phyloP scores from a whole-genome alignment of 1,140 invertebrate genomes.

The Euglossa dilemma region DNA sequence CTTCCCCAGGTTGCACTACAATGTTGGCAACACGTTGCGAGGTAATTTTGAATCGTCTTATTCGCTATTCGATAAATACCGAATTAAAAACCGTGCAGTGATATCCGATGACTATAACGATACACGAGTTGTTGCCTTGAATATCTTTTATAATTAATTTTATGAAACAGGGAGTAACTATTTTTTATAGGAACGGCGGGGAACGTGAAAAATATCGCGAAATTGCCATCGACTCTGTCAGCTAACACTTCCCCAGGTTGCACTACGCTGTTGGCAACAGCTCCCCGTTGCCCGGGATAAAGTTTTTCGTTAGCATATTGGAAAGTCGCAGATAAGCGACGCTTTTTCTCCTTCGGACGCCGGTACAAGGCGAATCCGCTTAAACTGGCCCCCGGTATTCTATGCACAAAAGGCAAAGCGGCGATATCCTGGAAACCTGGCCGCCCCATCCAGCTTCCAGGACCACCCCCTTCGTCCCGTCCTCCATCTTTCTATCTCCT shows the following conservation, averaged over 20 bases:
- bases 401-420: constrained; percentile 61
- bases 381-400: constrained; percentile 38
- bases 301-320: constrained; percentile 46
- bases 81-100: no score
- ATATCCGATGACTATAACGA: no score
- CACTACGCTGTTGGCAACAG: background rate
- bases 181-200: no score
- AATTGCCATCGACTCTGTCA: background rate
- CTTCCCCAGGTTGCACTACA: no score
- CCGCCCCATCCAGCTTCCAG: background rate
- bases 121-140: no score
- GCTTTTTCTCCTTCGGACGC: constrained; percentile 45
- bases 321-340: constrained; percentile 57
- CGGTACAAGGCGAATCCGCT: constrained; percentile 43
- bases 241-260: background rate
- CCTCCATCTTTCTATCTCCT: background rate
- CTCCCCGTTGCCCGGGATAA: background rate
- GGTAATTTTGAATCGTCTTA: no score
- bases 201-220: background rate
- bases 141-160: no score
- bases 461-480: background rate
- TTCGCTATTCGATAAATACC: no score
- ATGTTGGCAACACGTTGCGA: background rate
- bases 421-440: constrained; percentile 61
- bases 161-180: no score